Evolutionary conservation across 2,113 vertebrate species (phyloP), one percentile per base, ranked within the genome.

Genomic region (Bombycilla garrulus): DNA sequence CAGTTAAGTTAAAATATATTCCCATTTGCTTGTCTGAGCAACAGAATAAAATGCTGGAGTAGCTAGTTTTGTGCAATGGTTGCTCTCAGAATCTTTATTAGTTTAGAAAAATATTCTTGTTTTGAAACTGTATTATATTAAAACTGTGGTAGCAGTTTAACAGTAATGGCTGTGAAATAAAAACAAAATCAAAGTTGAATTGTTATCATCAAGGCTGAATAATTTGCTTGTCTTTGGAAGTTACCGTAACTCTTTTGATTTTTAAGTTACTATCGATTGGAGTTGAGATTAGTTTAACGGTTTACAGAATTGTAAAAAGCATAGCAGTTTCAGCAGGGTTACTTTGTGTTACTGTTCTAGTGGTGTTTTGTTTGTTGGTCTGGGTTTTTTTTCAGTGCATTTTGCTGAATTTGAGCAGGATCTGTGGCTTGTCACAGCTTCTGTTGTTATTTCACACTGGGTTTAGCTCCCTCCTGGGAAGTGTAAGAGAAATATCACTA

Each of bases 1-100:
- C 38, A 76, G 44, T 74, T 82, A 74, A 73, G 79, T 73, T 58
- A 80, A 91, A 91, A 44, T 20, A 10, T n/a, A 56, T 82, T 90
- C 58, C 50, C n/a, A 7, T 77, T 81, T 86, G 36, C 15, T 88
- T 45, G 64, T 80, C 21, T 66, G 40, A 62, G 24, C 36, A 40
- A 29, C 67, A 24, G 61, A 84, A 56, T 48, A 12, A 72, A 74
- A 33, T 78, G 16, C 61, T 90, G 35, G n/a, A 72, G 23, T 64
- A 19, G 17, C 33, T 47, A 17, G 16, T 60, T 81, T 60, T 72
- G 12, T 76, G 21, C 53, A 48, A 0, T 35, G n/a, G 10, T 36
- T 92, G 36, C 62, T 79, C 44, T 86, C 35, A 53, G 33, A 61
- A 73, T 74, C n/a, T 81, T 80, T 65, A 13, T 38, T 65, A 38